Conservation (phyloP, 2,797 vertebrate genomes). For the Rhynchotus rufescens region DNA sequence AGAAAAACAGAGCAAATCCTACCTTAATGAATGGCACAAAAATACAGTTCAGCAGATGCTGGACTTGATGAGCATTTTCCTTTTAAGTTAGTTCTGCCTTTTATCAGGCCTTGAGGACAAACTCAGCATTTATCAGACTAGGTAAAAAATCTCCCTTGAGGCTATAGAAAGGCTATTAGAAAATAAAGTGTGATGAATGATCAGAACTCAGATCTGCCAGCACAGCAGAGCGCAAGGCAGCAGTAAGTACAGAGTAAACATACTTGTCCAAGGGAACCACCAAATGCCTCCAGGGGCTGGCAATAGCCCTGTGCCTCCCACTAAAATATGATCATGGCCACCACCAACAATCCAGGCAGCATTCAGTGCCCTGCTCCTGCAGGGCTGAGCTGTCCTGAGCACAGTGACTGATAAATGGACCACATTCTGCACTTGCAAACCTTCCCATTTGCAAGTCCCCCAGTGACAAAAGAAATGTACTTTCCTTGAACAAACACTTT, state of each 20-base stretch:
- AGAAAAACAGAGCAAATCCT: neutral
- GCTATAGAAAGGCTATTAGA: neutral
- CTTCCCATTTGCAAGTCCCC: neutral
- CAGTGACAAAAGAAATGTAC: neutral
- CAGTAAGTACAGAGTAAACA: neutral
- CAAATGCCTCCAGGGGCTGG: neutral
- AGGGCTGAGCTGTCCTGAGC: accelerated
- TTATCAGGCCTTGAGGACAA: neutral
- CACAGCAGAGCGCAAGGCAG: neutral
- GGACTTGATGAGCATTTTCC: neutral
- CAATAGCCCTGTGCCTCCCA: accelerated
- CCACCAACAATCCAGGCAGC: neutral
- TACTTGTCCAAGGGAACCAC: neutral
- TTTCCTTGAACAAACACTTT: neutral
- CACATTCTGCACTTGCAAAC: neutral
- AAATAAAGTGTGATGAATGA: neutral
- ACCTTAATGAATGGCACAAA: neutral
- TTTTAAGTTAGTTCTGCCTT: neutral
- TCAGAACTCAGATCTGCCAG: neutral
- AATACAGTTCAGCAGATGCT: neutral
- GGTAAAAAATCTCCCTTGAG: neutral
- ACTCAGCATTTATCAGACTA: neutral
- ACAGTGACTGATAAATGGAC: neutral
- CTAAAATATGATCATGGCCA: accelerated
- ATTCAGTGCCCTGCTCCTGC: neutral